Conservation (phyloP, 1,140 invertebrate genomes). For the Drosophila elegans region DNA sequence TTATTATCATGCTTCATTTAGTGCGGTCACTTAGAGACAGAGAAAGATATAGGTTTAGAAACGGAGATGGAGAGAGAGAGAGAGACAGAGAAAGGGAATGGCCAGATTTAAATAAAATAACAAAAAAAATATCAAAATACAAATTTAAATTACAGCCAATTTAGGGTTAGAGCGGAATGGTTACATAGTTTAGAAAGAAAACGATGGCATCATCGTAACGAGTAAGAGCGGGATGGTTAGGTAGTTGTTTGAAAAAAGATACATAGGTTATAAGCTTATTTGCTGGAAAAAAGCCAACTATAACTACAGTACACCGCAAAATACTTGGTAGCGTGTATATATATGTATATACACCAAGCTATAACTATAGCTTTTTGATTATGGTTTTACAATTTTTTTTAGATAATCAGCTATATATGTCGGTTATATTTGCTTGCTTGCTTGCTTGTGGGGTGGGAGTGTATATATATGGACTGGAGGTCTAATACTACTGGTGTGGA, state of each 20-base stretch:
- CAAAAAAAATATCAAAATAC: background rate
- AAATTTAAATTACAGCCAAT: background rate
- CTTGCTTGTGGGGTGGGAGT: constrained; percentile 52
- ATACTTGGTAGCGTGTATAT: constrained; percentile 1
- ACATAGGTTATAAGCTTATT: background rate
- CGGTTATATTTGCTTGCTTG: constrained; percentile 49
- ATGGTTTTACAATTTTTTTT: constrained; percentile 17
- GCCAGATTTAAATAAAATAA: constrained; percentile 11
- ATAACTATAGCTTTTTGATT: constrained; percentile 24
- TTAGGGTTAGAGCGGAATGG: background rate
- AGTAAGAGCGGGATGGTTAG: constrained; percentile 1
- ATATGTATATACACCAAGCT: constrained; percentile 2
- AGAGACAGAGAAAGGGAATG: constrained; percentile 13
- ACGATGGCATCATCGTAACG: background rate
- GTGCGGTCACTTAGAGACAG: constrained; percentile 35
- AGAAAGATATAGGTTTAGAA: constrained; percentile 15
- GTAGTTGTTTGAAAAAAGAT: constrained; percentile 3
- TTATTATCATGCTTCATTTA: constrained; percentile 51
- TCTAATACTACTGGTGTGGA: constrained; percentile 31
- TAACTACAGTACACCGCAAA: constrained; percentile 11
- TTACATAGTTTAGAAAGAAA: background rate
- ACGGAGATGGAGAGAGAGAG: constrained; percentile 18
- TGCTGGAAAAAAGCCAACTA: background rate
- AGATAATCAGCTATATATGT: constrained; percentile 17
- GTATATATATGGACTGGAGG: constrained; percentile 14